Evolutionary conservation across 2,797 vertebrate species (phyloP), one percentile per base, ranked within the genome.

Genomic region (Liparis tanakae): DNA sequence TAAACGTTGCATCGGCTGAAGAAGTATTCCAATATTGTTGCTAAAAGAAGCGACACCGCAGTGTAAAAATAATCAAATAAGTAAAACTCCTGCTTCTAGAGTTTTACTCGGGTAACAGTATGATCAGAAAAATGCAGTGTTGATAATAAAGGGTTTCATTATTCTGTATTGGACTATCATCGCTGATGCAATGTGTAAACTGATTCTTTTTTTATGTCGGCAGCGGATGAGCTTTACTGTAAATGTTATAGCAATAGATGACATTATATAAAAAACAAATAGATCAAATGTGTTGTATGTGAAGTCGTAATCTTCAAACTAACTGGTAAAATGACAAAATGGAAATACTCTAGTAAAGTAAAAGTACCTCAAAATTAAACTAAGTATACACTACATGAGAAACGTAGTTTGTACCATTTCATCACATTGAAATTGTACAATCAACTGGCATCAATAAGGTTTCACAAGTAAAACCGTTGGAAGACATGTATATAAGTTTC

Each of bases 1-100:
- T 4, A 67, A 15, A 74, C 68, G 61, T 54, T 44, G 13, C 56
- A 61, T 55, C 37, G 60, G 20, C 70, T 6, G 55, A 77, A 69
- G 59, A 5, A 46, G 48, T 43, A n/a, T 65, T 71, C 22, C 66
- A 5, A 72, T 72, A 41, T 30, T 67, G 56, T 4, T 63, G 55
- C 63, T 65, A 56, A 64, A 64, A 39, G 43, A 67, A 57, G 55
- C 1, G 0, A 72, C 22, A n/a, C 30, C 60, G 6, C 33, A 22
- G 15, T 39, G 18, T n/a, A 59, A 48, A 68, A 59, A 58, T 48
- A 55, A 3, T 48, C 10, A 14, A 13, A 22, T 25, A 48, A 61
- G 36, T 34, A 43, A 18, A 50, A 18, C n/a, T 53, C 8, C 30
- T 56, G 17, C 25, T 44, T 46, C 64, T 3, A 53, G 10, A 5